phyloP scores from a whole-genome alignment of 2,888 invertebrate species.

The Operophtera brumata region DNA sequence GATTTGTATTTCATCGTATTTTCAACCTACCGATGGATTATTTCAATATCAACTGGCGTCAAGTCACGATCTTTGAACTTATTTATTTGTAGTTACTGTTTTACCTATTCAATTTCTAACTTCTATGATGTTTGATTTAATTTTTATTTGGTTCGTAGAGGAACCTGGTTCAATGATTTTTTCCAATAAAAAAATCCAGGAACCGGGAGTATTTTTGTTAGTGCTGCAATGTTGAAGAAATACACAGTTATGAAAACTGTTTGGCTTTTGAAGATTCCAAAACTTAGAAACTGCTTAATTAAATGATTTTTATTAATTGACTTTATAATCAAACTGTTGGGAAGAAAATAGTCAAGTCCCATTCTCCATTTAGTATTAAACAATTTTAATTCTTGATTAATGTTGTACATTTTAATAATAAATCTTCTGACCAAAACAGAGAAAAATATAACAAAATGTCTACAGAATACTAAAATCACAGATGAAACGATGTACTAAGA shows the following conservation, averaged over 20 bases:
- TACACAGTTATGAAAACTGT: not conserved
- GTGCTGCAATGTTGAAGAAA: constrained; percentile 22
- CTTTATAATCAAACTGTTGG: constrained; percentile 13
- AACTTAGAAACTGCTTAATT: constrained; percentile 5
- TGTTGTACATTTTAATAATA: constrained; percentile 2
- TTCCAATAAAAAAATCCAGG: constrained; percentile 67
- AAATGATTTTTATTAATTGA: constrained; percentile 20
- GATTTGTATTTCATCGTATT: not conserved
- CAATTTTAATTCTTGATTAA: constrained; percentile 6
- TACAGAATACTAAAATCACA: constrained; percentile 38
- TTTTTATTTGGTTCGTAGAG: constrained; percentile 35
- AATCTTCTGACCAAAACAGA: constrained; percentile 31
- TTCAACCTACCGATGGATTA: not conserved
- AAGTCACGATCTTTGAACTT: not conserved
- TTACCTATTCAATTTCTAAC: not conserved
- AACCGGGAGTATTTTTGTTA: constrained; percentile 53
- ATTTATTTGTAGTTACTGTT: not conserved
- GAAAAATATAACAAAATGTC: constrained; percentile 24
- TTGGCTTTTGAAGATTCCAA: not conserved
- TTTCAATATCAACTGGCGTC: too few species aligned
- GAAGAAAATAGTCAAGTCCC: constrained; percentile 31
- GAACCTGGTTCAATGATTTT: constrained; percentile 72
- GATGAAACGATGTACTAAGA: constrained; percentile 22
- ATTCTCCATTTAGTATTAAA: constrained; percentile 24
- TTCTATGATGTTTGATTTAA: constrained; percentile 40